These are phyloP conservation scores for Sebastes steindachneri DNA, from an alignment of 2,797 vertebrate genomes.

Conservation along the genomic window DNA sequence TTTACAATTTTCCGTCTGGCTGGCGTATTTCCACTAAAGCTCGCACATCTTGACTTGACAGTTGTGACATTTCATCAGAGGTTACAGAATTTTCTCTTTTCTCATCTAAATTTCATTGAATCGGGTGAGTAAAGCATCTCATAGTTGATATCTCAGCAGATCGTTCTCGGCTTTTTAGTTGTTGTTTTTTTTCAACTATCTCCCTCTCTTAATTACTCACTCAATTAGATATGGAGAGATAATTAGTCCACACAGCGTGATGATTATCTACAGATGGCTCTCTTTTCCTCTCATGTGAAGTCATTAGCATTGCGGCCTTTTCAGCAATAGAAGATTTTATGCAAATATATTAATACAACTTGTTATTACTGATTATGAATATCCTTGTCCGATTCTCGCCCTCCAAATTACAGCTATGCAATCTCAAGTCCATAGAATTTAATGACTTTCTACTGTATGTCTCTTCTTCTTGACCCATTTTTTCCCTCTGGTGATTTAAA, in stretches of 20 bases:
- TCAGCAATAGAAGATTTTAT: background rate
- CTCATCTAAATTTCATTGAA: background rate
- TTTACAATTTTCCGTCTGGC: background rate
- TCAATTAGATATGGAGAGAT: constrained; percentile 51
- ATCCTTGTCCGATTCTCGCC: background rate
- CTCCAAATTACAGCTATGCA: background rate
- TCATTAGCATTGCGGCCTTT: constrained; percentile 20
- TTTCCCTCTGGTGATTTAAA: background rate
- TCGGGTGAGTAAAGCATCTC: background rate
- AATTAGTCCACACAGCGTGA: constrained; percentile 38
- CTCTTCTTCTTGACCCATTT: background rate
- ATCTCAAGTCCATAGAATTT: background rate
- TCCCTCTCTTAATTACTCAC: constrained; percentile 20
- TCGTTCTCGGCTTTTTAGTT: background rate
- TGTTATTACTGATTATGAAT: constrained; percentile 2
- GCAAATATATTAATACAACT: constrained; percentile 20
- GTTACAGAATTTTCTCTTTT: background rate
- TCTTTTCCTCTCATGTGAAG: constrained; percentile 27
- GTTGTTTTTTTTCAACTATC: background rate
- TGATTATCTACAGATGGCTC: constrained; percentile 50
- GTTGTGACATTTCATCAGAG: background rate
- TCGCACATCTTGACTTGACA: background rate
- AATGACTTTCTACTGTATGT: background rate
- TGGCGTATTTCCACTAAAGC: background rate
- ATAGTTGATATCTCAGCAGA: background rate